These are phyloP conservation scores for Panthera tigris DNA, from an alignment of 2,113 vertebrate species.

Conservation along the genomic window DNA sequence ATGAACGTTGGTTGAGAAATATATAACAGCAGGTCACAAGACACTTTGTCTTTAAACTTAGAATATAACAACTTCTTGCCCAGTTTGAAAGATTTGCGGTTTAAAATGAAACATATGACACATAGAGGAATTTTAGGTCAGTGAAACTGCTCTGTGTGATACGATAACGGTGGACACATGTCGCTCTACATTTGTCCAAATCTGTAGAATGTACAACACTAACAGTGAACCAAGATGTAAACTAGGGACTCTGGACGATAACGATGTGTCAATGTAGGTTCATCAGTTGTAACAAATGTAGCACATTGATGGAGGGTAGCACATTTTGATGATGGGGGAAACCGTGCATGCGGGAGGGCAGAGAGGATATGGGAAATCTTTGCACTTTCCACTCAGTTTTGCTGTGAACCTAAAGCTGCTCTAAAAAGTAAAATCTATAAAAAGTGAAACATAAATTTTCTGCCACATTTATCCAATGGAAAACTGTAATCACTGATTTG, in stretches of 20 bases:
- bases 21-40: not conserved
- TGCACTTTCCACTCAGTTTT: not conserved
- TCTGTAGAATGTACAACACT: not conserved
- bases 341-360: accelerated
- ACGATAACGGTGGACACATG: not conserved
- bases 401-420: not conserved
- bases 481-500: conserved; percentile 55
- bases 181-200: not conserved
- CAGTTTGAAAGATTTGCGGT: conserved; percentile 27
- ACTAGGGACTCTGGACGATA: too few species aligned
- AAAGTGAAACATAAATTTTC: conserved; percentile 39
- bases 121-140: not conserved
- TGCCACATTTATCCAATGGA: conserved; percentile 56
- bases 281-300: not conserved
- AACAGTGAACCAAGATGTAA: not conserved
- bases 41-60: conserved; percentile 41
- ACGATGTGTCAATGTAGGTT: not conserved
- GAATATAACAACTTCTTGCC: not conserved
- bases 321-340: too few species aligned
- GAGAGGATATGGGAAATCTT: not conserved
- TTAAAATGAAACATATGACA: conserved; percentile 8
- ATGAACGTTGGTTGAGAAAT: not conserved
- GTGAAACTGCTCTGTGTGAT: not conserved
- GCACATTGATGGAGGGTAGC: too few species aligned
- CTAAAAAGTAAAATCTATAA: not conserved